Conservation (phyloP, 2,797 vertebrate genomes). For the Coluber constrictor region DNA sequence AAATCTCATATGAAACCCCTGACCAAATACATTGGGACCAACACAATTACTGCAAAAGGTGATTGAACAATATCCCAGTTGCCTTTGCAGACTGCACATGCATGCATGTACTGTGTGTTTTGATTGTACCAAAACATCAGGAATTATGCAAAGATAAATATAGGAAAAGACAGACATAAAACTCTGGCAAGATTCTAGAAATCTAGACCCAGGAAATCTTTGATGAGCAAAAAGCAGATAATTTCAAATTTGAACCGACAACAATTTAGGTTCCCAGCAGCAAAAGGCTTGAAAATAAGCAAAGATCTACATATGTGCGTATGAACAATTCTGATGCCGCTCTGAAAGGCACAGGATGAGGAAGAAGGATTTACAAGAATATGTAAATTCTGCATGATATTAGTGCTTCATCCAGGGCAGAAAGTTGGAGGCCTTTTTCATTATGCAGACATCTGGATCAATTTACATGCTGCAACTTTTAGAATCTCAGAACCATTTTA, state of each 20-base stretch:
- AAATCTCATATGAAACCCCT: background rate
- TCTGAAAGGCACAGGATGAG: background rate
- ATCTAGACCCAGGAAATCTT: background rate
- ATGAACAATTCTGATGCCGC: background rate
- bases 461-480: background rate
- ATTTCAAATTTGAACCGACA: too few species aligned
- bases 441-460: accelerated
- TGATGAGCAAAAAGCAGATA: background rate
- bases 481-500: background rate
- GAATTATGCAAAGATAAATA: background rate
- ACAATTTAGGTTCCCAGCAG: background rate
- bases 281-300: background rate
- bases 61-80: background rate
- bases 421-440: background rate
- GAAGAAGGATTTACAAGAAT: background rate
- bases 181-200: background rate
- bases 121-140: background rate
- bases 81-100: too few species aligned
- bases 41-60: background rate
- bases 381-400: background rate
- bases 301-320: background rate
- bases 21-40: background rate
- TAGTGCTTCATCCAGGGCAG: background rate
- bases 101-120: background rate
- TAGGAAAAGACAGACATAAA: background rate